Evolutionary conservation across 1,140 invertebrate species (phyloP).

Genomic region (Hormaphis cornu): DNA sequence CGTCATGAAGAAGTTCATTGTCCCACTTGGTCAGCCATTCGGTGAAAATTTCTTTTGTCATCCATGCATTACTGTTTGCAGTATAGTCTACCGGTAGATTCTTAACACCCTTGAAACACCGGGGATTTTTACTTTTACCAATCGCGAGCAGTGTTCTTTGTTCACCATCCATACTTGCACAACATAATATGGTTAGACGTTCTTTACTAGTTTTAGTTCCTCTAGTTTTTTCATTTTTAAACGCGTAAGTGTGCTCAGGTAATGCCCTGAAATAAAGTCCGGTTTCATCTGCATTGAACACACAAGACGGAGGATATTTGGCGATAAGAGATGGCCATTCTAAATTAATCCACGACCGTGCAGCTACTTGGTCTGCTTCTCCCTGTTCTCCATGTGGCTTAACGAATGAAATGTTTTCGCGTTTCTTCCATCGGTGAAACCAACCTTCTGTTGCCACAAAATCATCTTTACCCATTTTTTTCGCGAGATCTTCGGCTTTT

Average conservation of each 20-base stretch:
- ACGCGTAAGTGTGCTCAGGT: slow-evolving; percentile 39
- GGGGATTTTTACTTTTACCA: slow-evolving; percentile 26
- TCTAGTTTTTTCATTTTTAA: slow-evolving; percentile 40
- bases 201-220: slow-evolving; percentile 42
- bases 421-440: not conserved
- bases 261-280: slow-evolving; percentile 41
- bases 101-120: slow-evolving; percentile 30
- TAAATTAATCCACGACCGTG: not conserved
- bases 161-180: slow-evolving; percentile 39
- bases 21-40: not conserved
- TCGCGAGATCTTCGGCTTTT: slow-evolving; percentile 39
- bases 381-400: not conserved
- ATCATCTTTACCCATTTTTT: not conserved
- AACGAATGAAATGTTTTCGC: not conserved
- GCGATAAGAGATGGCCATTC: not conserved
- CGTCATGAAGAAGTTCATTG: not conserved
- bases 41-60: slow-evolving; percentile 3
- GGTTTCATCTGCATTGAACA: slow-evolving; percentile 44
- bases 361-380: slow-evolving; percentile 33
- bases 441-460: not conserved
- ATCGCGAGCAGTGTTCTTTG: slow-evolving; percentile 47
- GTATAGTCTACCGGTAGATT: slow-evolving; percentile 10
- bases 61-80: slow-evolving; percentile 28
- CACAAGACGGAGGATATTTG: not conserved
- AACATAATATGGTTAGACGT: slow-evolving; percentile 41